Percentiles rank a stretch among this genome's conserved stretches.
Conservation (phyloP, 2,113 vertebrate genomes). For the Eudorcas thomsonii region DNA sequence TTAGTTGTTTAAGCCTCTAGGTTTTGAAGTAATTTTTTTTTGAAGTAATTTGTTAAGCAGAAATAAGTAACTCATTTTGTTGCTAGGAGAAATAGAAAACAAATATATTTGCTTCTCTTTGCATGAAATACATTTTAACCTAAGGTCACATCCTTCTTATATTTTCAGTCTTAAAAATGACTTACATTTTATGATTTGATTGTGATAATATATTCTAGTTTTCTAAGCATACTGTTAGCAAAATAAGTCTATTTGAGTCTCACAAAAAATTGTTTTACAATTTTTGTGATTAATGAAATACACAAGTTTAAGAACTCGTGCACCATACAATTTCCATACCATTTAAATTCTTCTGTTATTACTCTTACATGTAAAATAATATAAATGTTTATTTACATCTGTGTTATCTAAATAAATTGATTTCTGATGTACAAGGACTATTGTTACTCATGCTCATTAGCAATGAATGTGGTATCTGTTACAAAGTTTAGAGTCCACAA, state of each 20-base stretch:
- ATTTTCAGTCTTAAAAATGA: not conserved
- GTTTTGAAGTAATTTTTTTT: not conserved
- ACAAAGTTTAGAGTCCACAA: not conserved
- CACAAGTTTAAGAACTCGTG: not conserved
- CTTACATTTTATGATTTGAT: not conserved
- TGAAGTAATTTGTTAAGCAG: not conserved
- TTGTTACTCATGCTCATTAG: not conserved
- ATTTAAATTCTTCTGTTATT: not conserved
- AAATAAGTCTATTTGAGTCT: not conserved
- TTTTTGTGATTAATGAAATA: not conserved
- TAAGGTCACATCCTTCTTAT: not conserved
- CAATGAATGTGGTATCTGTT: not conserved
- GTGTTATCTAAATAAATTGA: not conserved
- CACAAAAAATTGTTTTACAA: not conserved
- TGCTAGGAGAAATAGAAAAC: not conserved
- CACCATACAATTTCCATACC: not conserved
- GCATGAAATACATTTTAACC: not conserved
- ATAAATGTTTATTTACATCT: constrained; percentile 17
- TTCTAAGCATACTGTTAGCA: not conserved
- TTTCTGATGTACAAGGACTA: not conserved
- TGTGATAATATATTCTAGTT: not conserved
- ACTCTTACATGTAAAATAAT: not conserved
- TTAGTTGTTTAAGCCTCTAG: not conserved
- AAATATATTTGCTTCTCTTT: not conserved
- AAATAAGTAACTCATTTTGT: not conserved